Percentiles rank a stretch among this genome's conserved stretches.
Evolutionary conservation across 2,113 vertebrate genomes (phyloP).

Genomic region (Entomyzon cyanotis): DNA sequence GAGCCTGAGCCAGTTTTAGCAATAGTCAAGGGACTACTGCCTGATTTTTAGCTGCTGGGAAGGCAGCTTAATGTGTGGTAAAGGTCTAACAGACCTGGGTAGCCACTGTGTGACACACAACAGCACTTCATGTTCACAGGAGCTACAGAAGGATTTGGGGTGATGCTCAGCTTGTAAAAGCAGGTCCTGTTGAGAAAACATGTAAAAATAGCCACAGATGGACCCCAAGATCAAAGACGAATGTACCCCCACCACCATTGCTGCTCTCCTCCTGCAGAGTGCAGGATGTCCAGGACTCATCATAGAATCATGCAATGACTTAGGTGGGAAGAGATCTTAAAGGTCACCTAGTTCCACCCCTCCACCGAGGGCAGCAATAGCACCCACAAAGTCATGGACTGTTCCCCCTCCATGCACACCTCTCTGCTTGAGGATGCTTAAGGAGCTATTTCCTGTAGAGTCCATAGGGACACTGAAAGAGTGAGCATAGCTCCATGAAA

Average conservation of each 20-base stretch:
- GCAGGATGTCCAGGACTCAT: background rate
- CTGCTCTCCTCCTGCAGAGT: background rate
- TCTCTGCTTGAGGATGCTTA: background rate
- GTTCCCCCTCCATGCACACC: background rate
- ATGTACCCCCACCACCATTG: accelerated
- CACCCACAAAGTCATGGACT: background rate
- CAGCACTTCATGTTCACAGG: background rate
- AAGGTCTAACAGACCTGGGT: background rate
- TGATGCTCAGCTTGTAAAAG: background rate
- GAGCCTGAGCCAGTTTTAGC: background rate
- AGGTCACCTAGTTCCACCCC: background rate
- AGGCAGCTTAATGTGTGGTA: background rate
- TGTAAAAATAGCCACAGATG: background rate
- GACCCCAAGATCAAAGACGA: background rate
- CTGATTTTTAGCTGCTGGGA: background rate
- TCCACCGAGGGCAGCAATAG: background rate
- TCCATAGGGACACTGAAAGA: background rate
- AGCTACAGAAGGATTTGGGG: background rate
- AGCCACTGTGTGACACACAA: background rate
- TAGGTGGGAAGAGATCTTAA: background rate
- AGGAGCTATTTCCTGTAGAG: background rate
- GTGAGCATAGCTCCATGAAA: background rate
- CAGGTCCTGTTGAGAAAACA: background rate
- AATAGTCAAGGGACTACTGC: background rate
- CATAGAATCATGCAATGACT: background rate